Evolutionary conservation across 2,888 invertebrate genomes (phyloP).

Genomic region (Erebia ligea): DNA sequence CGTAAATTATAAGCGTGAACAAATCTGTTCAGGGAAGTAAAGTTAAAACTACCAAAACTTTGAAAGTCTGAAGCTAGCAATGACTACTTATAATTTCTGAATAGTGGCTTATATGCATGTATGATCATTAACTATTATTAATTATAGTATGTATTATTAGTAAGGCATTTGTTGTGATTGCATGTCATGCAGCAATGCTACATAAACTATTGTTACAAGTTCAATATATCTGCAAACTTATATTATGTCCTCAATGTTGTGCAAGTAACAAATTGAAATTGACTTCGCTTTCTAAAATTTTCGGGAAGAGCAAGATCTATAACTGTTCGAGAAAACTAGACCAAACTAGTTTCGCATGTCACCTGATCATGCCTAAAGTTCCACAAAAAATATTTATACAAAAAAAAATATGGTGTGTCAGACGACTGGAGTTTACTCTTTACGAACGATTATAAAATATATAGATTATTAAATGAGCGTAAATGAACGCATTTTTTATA

Average conservation of each 20-base stretch:
- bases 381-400: too few relatives aligned
- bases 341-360: too few relatives aligned
- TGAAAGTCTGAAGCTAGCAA: constrained; percentile 44
- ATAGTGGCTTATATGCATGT: constrained; percentile 47
- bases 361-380: too few relatives aligned
- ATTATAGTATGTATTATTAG: constrained; percentile 37
- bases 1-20: constrained; percentile 32
- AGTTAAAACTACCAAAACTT: constrained; percentile 36
- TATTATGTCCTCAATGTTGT: constrained; percentile 10
- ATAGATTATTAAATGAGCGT: too few relatives aligned
- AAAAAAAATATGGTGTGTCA: too few relatives aligned
- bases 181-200: constrained; percentile 25
- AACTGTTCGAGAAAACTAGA: neutral
- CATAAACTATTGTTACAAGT: constrained; percentile 29
- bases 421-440: too few relatives aligned
- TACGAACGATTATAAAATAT: too few relatives aligned
- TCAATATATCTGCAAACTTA: constrained; percentile 11
- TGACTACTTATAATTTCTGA: constrained; percentile 40
- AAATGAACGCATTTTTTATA: too few relatives aligned
- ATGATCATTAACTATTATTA: constrained; percentile 23
- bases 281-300: neutral
- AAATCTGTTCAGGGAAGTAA: constrained; percentile 24
- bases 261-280: neutral
- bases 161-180: constrained; percentile 37
- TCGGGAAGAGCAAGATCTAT: neutral